phyloP scores from a whole-genome alignment of 2,113 vertebrate genomes.

The Microtus oregoni region DNA sequence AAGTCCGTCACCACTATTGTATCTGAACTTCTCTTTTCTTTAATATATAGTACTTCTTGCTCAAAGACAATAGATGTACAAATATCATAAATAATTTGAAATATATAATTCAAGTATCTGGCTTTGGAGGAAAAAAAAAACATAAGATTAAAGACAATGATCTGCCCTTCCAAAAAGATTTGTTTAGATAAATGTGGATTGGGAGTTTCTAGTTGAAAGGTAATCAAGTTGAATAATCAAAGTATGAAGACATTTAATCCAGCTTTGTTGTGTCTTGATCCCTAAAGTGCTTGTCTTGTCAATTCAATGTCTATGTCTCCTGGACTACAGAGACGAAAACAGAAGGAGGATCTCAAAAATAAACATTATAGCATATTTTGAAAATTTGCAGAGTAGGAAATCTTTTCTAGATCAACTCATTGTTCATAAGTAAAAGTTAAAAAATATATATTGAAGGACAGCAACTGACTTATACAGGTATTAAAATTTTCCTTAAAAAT shows the following conservation, averaged over 20 bases:
- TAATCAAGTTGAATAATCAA: conserved; percentile 65
- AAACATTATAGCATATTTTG: not conserved
- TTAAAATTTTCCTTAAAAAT: not conserved
- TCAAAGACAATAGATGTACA: not conserved
- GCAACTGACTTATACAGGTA: not conserved
- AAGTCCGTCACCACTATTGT: not conserved
- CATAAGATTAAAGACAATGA: conserved; percentile 10
- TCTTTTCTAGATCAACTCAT: not conserved
- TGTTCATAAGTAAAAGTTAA: not conserved
- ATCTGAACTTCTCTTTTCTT: not conserved
- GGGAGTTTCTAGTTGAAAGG: conserved; percentile 51
- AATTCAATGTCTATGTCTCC: conserved; percentile 29
- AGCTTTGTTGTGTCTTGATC: conserved; percentile 35
- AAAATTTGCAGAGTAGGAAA: not conserved
- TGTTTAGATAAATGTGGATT: conserved; percentile 57
- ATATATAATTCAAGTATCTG: conserved; percentile 28
- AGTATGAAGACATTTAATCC: conserved; percentile 20
- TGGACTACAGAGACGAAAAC: not conserved
- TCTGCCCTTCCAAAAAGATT: conserved; percentile 47
- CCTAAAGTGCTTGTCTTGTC: not conserved
- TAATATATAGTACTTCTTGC: not conserved
- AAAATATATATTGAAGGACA: not conserved
- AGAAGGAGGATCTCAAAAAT: not conserved
- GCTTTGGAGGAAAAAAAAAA: not conserved
- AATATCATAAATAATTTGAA: conserved; percentile 29